Percentiles rank a stretch among this genome's conserved stretches.
phyloP scores from a whole-genome alignment of 2,113 vertebrate species.

The Podocnemis expansa region DNA sequence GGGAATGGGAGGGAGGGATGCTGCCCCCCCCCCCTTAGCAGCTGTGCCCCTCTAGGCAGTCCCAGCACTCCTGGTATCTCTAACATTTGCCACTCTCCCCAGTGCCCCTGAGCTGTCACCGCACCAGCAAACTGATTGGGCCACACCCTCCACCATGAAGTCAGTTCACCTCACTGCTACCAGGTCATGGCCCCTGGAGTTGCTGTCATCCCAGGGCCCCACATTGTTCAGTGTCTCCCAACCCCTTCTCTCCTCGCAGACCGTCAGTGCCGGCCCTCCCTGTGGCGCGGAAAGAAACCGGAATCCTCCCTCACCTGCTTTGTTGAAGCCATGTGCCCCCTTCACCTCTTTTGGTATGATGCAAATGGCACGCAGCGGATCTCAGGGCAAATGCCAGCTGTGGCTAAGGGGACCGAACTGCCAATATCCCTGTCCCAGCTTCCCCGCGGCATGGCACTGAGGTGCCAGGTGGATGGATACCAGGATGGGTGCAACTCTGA shows the following conservation, averaged over 20 bases:
- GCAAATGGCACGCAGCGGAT: background rate
- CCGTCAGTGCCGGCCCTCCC: background rate
- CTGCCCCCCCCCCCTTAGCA: background rate
- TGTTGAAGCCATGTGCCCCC: background rate
- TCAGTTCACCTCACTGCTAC: background rate
- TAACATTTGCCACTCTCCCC: background rate
- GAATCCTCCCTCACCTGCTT: background rate
- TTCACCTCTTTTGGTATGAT: background rate
- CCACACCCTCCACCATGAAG: too few species aligned
- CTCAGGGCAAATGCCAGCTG: too few species aligned
- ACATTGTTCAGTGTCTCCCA: fast-evolving
- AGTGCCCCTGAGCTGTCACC: background rate
- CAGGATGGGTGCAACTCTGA: background rate
- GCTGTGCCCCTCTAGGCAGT: background rate
- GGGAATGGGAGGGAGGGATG: too few species aligned
- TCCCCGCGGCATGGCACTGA: background rate
- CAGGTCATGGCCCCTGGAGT: background rate
- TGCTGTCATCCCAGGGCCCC: background rate
- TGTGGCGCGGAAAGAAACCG: background rate
- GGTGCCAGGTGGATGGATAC: background rate
- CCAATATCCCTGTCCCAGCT: background rate
- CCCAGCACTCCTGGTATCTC: conserved; percentile 37
- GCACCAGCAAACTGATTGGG: background rate
- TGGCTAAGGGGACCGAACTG: background rate
- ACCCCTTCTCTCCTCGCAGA: background rate